phyloP scores from a whole-genome alignment of 2,113 vertebrate genomes.

The Hystrix brachyura region DNA sequence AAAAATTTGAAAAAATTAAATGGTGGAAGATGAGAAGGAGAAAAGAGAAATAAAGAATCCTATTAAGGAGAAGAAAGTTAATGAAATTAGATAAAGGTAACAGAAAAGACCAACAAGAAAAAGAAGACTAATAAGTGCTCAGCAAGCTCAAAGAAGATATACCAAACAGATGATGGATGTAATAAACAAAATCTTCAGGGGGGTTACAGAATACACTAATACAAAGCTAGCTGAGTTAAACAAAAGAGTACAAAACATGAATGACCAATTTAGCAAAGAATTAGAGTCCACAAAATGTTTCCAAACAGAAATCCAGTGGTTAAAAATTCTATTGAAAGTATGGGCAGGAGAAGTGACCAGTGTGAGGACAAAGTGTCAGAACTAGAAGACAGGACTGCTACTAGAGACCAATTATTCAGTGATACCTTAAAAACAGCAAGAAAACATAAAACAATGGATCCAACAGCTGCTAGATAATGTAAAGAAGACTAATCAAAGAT shows the following conservation, averaged over 20 bases:
- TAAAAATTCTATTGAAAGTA: no score
- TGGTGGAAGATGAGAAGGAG: neutral
- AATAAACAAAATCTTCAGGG: neutral
- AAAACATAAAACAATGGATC: no score
- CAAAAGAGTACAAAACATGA: neutral
- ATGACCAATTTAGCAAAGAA: neutral
- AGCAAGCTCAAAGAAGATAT: neutral
- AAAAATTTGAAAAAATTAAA: neutral
- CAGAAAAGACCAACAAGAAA: neutral
- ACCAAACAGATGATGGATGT: neutral
- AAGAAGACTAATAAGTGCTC: neutral
- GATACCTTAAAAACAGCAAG: no score
- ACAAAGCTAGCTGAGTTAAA: neutral
- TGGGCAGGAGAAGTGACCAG: no score
- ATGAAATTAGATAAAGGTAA: neutral
- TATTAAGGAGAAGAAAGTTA: neutral
- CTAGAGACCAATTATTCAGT: no score
- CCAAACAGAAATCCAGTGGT: no score
- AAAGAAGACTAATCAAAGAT: neutral
- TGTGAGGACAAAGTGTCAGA: no score
- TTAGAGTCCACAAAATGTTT: neutral
- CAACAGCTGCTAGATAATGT: no score
- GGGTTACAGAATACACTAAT: neutral
- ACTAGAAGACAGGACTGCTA: no score
- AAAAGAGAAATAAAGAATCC: neutral